Conservation (phyloP, 64 coral and sea anemone species). For the Stylophora pistillata region DNA sequence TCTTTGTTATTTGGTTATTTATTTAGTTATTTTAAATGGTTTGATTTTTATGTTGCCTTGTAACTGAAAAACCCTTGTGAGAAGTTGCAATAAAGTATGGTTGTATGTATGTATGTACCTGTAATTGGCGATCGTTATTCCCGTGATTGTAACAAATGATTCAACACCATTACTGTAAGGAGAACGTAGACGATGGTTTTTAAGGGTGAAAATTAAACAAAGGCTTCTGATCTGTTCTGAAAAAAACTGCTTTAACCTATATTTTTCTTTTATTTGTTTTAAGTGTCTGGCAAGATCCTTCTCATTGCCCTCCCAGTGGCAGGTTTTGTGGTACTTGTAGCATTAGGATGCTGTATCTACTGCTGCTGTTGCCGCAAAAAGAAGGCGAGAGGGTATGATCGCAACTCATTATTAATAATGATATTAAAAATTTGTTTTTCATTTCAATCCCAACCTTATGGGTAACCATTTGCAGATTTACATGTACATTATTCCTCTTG, state of each 20-base stretch:
- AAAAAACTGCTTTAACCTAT: neutral
- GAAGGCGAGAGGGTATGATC: constrained; percentile 36
- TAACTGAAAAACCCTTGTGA: no score
- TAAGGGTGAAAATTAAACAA: neutral
- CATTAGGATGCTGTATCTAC: constrained; percentile 50
- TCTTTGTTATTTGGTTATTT: no score
- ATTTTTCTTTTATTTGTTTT: neutral
- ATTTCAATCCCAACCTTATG: no score
- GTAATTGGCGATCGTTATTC: no score
- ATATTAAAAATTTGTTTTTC: no score
- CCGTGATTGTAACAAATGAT: no score
- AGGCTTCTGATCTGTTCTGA: neutral
- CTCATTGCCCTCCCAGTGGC: constrained; percentile 52
- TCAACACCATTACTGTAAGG: no score
- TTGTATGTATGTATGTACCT: no score
- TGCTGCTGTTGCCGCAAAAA: constrained; percentile 72
- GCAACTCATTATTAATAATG: neutral
- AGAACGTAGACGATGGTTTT: neutral
- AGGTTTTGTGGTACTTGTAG: constrained; percentile 51
- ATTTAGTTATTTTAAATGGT: no score
- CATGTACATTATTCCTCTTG: neutral
- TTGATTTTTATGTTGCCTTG: no score
- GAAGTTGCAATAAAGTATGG: no score
- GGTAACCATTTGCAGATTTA: no score
- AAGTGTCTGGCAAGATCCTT: constrained; percentile 57